Base-by-base conservation (phyloP, 2,888 invertebrate genomes). In the Drosophila conformis region DNA sequence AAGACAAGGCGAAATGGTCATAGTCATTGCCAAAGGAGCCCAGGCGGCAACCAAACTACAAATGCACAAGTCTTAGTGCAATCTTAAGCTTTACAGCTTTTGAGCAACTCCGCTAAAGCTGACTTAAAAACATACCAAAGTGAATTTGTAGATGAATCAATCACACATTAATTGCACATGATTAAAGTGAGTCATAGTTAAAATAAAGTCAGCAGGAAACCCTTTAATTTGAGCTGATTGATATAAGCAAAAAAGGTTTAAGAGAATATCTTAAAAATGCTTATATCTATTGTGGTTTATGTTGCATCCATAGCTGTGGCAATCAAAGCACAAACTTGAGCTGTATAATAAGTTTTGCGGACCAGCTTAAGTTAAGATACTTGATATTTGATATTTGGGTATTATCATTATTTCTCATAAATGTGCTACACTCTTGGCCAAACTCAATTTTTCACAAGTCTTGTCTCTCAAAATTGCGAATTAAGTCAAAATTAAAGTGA, bases 1-100 rank as follows among this genome's bases (percentile, higher is more conserved):
- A 52, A 66, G 72, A 40, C 66, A 62, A 57, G 51, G 46, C 46
- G 4, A 46, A 53, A 67, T 58, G 48, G 56, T 64, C 72, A 73
- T 66, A 73, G 48, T 54, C 57, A 42, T 61, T 62, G 31, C 46
- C 40, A 40, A 21, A 31, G 51, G 29, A 25, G n/a, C 18, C 27
- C 13, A 15, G 33, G 6, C 21, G 2, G 18, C 5, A 51, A 27
- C 31, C 8, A 8, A 46, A 33, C 64, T 15, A 3, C 49, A 33
- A 29, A 25, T 10, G 46, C 15, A 11, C 13, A 35, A 38, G 52
- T 21, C n/a, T 49, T 49, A 29, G 27, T 54, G 35, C 35, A 35
- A 62, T 51, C 38, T 68, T 67, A n/a, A 25, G 42, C 1, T 29
- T 21, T 15, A 6, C 11, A 18, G 15, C 25, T 31, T 15, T 46